These are phyloP conservation scores for Hippopotamus amphibius DNA, from an alignment of 2,113 vertebrate genomes.

Conservation along the genomic window DNA sequence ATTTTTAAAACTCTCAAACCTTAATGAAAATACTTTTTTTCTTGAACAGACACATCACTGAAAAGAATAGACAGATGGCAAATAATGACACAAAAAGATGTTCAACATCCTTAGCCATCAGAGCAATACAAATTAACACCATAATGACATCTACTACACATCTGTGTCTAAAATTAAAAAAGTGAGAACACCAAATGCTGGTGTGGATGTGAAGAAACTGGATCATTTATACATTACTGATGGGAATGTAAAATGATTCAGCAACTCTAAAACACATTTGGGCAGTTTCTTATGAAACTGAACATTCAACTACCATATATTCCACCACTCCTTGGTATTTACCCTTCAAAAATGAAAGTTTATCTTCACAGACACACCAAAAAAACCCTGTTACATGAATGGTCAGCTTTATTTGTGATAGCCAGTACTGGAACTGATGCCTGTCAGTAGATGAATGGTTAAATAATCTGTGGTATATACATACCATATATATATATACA, in stretches of 20 bases:
- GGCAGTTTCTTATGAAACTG: not conserved
- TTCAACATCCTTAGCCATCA: not conserved
- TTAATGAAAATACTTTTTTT: not conserved
- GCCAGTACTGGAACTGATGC: not conserved
- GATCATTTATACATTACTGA: not conserved
- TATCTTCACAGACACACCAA: not conserved
- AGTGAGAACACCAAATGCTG: not conserved
- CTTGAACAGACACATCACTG: not conserved
- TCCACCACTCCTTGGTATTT: not conserved
- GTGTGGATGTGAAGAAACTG: not conserved
- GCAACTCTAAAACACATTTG: not conserved
- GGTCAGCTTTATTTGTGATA: not conserved
- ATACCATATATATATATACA: not conserved
- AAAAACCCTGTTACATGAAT: not conserved
- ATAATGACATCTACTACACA: not conserved
- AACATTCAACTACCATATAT: not conserved
- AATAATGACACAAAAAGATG: not conserved
- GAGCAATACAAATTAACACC: conserved; percentile 3
- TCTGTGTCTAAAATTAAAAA: not conserved
- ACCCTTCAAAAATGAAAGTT: not conserved
- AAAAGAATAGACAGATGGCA: not conserved
- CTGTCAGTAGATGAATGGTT: not conserved
- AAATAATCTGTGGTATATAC: not conserved
- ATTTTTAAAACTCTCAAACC: not conserved
- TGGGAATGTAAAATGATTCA: not conserved